A percentile compares a stretch with the other conserved stretches of the same genome.
These are phyloP conservation scores for Myripristis murdjan DNA, from an alignment of 2,797 vertebrate species.

Conservation along the genomic window DNA sequence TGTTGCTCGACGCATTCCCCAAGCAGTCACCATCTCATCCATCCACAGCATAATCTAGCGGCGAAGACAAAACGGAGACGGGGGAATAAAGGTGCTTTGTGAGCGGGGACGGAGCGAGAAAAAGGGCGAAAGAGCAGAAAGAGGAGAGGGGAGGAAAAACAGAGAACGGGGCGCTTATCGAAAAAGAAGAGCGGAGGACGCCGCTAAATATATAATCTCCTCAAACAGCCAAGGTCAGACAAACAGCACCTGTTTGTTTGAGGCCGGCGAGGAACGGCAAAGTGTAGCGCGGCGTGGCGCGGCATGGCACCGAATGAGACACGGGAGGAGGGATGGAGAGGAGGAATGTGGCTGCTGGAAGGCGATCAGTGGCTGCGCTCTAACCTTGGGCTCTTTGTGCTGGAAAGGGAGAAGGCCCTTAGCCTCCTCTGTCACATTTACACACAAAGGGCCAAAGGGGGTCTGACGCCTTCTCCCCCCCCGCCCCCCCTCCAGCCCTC, in stretches of 20 bases:
- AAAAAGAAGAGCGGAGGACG: slow-evolving; percentile 41
- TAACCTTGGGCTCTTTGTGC: slow-evolving; percentile 81
- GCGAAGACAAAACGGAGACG: slow-evolving; percentile 38
- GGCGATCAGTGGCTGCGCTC: slow-evolving; percentile 80
- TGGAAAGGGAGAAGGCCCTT: slow-evolving; percentile 67
- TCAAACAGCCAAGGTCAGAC: slow-evolving; percentile 72
- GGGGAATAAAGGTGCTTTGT: slow-evolving; percentile 54
- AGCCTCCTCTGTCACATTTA: slow-evolving; percentile 62
- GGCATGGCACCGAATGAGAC: slow-evolving; percentile 62
- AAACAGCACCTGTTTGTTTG: slow-evolving; percentile 68
- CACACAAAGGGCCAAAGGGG: slow-evolving; percentile 68
- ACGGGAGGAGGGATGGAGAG: slow-evolving; percentile 53
- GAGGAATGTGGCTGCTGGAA: slow-evolving; percentile 81
- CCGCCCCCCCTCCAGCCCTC: slow-evolving; percentile 23
- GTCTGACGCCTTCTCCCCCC: slow-evolving; percentile 33
- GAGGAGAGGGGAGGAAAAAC: slow-evolving; percentile 3
- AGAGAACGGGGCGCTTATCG: slow-evolving; percentile 58
- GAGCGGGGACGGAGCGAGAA: slow-evolving; percentile 19
- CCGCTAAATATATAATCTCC: slow-evolving; percentile 70
- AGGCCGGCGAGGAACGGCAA: slow-evolving; percentile 33
- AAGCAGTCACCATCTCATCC: slow-evolving; percentile 55
- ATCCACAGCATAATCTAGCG: slow-evolving; percentile 59
- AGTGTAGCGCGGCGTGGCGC: slow-evolving; percentile 42
- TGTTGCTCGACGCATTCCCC: slow-evolving; percentile 58
- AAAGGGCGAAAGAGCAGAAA: not conserved